phyloP scores from a whole-genome alignment of 2,797 vertebrate genomes.

The Buphagus erythrorhynchus region DNA sequence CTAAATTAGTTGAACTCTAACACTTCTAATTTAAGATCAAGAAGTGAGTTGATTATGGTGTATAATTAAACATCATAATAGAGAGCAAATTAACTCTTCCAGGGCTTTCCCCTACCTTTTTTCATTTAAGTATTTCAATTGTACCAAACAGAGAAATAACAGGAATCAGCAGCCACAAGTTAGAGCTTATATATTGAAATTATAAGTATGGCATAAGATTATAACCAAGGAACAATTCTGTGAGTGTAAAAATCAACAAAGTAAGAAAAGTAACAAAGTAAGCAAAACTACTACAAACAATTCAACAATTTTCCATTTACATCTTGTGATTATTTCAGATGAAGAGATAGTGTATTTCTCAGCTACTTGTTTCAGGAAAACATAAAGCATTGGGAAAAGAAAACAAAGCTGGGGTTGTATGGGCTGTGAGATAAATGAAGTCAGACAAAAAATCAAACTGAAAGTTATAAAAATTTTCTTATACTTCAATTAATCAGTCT shows the following conservation, averaged over 20 bases:
- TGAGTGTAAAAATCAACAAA: neutral
- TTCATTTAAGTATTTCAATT: neutral
- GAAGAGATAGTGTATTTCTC: neutral
- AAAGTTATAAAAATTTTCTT: neutral
- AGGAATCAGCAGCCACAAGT: neutral
- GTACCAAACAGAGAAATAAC: neutral
- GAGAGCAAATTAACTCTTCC: neutral
- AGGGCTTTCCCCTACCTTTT: neutral
- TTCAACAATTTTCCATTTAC: neutral
- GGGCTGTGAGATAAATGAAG: neutral
- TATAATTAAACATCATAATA: neutral
- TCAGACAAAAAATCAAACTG: neutral
- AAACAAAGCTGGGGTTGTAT: fast-evolving
- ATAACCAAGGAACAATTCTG: neutral
- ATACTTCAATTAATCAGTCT: neutral
- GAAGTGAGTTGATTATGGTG: neutral
- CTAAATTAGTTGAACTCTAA: neutral
- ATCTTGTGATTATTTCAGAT: neutral
- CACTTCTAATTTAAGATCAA: neutral
- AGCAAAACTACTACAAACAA: no score
- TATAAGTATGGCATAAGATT: neutral
- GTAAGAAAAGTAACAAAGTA: no score
- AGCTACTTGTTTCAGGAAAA: neutral
- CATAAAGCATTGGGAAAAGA: neutral
- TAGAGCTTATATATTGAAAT: neutral